Evolutionary conservation across 2,113 vertebrate genomes (phyloP).

Genomic region (Pyxicephalus adspersus): DNA sequence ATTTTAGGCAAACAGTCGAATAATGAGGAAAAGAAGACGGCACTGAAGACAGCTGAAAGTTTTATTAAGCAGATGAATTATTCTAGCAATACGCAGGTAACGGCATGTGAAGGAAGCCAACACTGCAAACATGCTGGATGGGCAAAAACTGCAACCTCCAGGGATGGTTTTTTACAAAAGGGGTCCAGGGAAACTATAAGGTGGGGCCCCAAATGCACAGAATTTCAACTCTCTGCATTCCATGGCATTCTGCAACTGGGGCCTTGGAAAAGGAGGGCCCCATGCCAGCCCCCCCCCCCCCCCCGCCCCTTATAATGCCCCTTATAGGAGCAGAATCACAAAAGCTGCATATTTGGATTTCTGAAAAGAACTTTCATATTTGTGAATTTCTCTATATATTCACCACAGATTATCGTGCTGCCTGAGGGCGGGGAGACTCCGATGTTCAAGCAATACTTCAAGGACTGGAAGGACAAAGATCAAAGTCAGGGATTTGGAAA

Average conservation of each 20-base stretch:
- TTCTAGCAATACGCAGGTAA: constrained; percentile 82
- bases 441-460: constrained; percentile 92
- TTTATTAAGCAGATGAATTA: constrained; percentile 90
- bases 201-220: no score
- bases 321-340: no score
- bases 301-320: no score
- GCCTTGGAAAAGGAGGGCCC: no score
- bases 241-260: no score
- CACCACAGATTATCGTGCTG: constrained; percentile 85
- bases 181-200: no score
- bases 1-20: constrained; percentile 84
- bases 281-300: no score
- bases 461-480: constrained; percentile 83
- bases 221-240: no score
- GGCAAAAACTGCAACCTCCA: no score
- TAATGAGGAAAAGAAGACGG: constrained; percentile 82
- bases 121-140: no score
- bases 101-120: not conserved
- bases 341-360: no score
- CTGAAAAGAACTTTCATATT: not conserved
- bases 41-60: constrained; percentile 88
- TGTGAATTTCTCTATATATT: not conserved
- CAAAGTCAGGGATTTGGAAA: constrained; percentile 87
- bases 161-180: no score
- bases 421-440: constrained; percentile 89